Conservation (phyloP, 2,113 vertebrate species). For the Cyanoliseus patagonus region DNA sequence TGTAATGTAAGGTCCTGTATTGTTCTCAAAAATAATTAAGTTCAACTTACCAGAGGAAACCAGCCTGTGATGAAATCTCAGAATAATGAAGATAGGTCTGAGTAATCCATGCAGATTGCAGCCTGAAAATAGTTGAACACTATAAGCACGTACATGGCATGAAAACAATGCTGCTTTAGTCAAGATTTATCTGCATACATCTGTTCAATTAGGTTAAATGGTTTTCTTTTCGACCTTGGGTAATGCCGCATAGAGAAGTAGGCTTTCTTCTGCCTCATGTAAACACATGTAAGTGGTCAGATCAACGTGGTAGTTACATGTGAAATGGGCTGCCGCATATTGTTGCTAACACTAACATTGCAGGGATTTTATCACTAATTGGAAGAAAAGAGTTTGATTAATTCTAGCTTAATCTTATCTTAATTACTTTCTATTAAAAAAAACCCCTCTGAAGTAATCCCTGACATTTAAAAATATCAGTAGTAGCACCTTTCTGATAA, state of each 20-base stretch:
- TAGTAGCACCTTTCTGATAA: background rate
- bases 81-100: background rate
- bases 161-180: background rate
- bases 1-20: background rate
- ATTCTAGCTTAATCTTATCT: background rate
- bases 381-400: background rate
- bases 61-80: background rate
- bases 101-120: background rate
- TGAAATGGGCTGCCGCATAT: background rate
- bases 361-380: background rate
- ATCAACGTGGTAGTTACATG: background rate
- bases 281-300: background rate
- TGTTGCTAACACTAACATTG: background rate
- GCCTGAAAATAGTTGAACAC: background rate
- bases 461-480: background rate
- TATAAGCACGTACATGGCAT: background rate
- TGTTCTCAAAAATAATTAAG: background rate
- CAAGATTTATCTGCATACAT: background rate
- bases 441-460: background rate
- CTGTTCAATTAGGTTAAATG: background rate
- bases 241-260: background rate
- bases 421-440: background rate
- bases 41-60: background rate
- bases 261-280: background rate
- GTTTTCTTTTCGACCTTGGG: background rate